Evolutionary conservation across 2,888 invertebrate genomes (phyloP).

Genomic region (Chrysolina oricalcia): DNA sequence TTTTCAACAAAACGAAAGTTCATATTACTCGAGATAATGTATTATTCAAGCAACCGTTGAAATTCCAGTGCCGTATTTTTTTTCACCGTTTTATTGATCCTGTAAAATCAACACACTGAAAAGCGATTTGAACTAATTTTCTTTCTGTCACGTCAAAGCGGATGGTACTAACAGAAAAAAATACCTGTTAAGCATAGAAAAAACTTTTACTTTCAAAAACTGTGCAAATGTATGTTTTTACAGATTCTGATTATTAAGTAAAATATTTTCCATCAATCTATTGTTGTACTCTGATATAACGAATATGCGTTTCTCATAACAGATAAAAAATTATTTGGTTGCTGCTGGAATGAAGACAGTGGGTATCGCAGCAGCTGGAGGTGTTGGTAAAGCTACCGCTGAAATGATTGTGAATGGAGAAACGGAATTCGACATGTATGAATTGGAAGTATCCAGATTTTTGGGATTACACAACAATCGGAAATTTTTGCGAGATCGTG

Average conservation of each 20-base stretch:
- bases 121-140: no score
- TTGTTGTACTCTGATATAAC: neutral
- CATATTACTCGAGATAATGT: no score
- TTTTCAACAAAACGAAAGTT: no score
- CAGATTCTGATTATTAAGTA: no score
- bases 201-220: no score
- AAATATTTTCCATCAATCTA: neutral
- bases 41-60: no score
- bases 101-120: no score
- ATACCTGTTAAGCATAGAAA: no score
- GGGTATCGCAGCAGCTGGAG: conserved; percentile 96
- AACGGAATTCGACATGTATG: conserved; percentile 89
- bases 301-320: conserved; percentile 50
- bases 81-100: neutral
- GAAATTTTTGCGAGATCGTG: conserved; percentile 91
- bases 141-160: no score
- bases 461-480: conserved; percentile 95
- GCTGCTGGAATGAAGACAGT: conserved; percentile 98
- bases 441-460: conserved; percentile 91
- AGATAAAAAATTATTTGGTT: conserved; percentile 91
- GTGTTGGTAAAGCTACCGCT: conserved; percentile 92
- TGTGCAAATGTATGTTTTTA: no score
- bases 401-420: conserved; percentile 90
- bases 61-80: no score
- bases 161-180: no score